These are phyloP conservation scores for Leptinotarsa haldemani DNA, from an alignment of 2,888 invertebrate species.

Conservation along the genomic window DNA sequence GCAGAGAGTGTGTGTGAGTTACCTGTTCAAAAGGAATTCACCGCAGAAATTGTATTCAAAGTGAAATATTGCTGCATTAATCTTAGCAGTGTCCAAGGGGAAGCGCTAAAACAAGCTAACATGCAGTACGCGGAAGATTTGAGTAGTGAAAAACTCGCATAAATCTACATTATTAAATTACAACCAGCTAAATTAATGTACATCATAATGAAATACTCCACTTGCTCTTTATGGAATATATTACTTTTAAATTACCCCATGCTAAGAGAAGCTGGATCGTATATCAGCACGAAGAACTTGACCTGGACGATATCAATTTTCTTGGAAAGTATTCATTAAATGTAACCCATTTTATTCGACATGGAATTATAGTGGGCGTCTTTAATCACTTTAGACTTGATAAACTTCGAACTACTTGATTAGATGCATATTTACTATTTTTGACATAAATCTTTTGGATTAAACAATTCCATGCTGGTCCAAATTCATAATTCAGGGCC, in stretches of 20 bases:
- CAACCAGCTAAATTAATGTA: conserved; percentile 40
- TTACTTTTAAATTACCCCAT: conserved; percentile 37
- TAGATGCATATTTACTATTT: too few relatives aligned
- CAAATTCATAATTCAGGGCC: too few relatives aligned
- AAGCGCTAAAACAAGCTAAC: conserved; percentile 44
- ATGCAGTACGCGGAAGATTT: conserved; percentile 32
- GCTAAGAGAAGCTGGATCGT: conserved; percentile 20
- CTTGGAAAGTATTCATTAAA: not conserved
- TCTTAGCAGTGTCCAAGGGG: conserved; percentile 50
- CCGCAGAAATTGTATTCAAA: conserved; percentile 50
- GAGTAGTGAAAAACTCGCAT: conserved; percentile 38
- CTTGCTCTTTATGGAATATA: conserved; percentile 36
- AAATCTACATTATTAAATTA: conserved; percentile 51
- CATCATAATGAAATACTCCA: conserved; percentile 40
- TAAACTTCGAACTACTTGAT: too few relatives aligned
- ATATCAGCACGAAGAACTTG: conserved; percentile 32
- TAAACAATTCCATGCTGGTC: too few relatives aligned
- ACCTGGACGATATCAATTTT: conserved; percentile 23
- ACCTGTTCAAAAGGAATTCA: conserved; percentile 50
- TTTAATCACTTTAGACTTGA: not conserved
- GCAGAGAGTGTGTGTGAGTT: conserved; percentile 37
- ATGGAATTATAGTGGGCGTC: not conserved
- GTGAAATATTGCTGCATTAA: conserved; percentile 52
- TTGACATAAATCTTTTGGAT: too few relatives aligned
- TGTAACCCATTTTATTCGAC: not conserved